Evolutionary conservation across 2,888 invertebrate species (phyloP).

Genomic region (Arge pagana): DNA sequence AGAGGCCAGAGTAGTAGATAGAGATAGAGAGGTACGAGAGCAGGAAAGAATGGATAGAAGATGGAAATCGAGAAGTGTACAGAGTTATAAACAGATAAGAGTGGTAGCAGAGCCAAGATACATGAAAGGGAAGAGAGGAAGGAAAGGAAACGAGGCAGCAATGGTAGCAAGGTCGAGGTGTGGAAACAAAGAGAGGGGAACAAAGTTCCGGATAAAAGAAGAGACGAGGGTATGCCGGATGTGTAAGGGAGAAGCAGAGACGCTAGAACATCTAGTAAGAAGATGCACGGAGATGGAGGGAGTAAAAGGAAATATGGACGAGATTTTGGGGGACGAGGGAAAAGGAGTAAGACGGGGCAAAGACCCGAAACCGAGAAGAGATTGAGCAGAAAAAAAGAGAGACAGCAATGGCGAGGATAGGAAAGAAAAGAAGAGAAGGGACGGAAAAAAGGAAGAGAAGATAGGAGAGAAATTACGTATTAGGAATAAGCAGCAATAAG

Average conservation of each 20-base stretch:
- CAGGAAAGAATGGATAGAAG: slow-evolving; percentile 6
- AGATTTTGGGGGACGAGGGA: background rate
- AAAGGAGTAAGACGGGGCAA: background rate
- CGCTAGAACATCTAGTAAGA: slow-evolving; percentile 1
- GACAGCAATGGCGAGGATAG: background rate
- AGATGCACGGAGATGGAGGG: background rate
- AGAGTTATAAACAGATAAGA: slow-evolving; percentile 9
- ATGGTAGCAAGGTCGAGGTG: slow-evolving; percentile 15
- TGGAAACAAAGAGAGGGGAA: slow-evolving; percentile 18
- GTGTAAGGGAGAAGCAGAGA: slow-evolving; percentile 8
- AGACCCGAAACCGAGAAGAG: background rate
- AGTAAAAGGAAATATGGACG: background rate
- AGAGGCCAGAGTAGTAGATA: slow-evolving; percentile 3
- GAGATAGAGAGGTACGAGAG: slow-evolving; percentile 22
- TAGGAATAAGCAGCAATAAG: background rate
- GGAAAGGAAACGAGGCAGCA: background rate
- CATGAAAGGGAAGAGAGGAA: background rate
- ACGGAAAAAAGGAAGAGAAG: background rate
- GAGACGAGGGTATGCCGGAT: background rate
- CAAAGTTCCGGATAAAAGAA: slow-evolving; percentile 9
- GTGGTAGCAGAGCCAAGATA: slow-evolving; percentile 10
- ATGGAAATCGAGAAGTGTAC: too few species aligned
- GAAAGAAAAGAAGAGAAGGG: background rate
- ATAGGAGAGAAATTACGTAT: too few species aligned
- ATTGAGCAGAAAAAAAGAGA: background rate